These are phyloP conservation scores for Bovichtus diacanthus DNA, from an alignment of 2,797 vertebrate genomes.

Conservation along the genomic window DNA sequence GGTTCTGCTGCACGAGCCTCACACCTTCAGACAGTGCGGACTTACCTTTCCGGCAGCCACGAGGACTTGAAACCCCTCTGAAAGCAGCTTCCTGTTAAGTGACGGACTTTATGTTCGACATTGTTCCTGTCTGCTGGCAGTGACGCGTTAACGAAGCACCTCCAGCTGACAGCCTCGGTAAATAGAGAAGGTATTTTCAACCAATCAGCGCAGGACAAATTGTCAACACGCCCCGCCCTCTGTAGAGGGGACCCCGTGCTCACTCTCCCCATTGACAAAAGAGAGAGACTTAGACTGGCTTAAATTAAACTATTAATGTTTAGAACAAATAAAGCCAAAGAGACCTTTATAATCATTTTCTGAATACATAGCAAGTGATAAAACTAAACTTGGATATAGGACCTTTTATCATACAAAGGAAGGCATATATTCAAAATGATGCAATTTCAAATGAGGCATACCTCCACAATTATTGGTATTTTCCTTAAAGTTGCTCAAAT, in stretches of 20 bases:
- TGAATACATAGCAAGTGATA: background rate
- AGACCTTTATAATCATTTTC: background rate
- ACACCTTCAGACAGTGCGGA: too few species aligned
- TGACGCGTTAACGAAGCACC: slow-evolving; percentile 8
- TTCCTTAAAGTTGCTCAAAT: background rate
- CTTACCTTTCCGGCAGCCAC: slow-evolving; percentile 43
- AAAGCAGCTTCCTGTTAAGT: slow-evolving; percentile 22
- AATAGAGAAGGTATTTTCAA: slow-evolving; percentile 15
- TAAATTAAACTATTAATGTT: background rate
- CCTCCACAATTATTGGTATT: background rate
- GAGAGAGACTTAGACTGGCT: background rate
- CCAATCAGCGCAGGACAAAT: slow-evolving; percentile 46
- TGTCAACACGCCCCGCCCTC: slow-evolving; percentile 37
- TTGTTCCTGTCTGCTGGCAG: background rate
- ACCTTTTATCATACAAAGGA: background rate
- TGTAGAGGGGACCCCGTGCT: background rate
- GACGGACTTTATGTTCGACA: slow-evolving; percentile 14
- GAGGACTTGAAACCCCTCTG: background rate
- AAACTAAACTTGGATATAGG: background rate
- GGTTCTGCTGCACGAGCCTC: too few species aligned
- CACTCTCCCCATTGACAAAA: background rate
- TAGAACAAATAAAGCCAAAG: background rate
- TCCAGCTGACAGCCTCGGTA: slow-evolving; percentile 15
- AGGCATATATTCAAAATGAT: background rate
- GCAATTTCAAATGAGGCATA: background rate